phyloP scores from a whole-genome alignment of 2,888 invertebrate species.

The Eupeodes latifasciatus region DNA sequence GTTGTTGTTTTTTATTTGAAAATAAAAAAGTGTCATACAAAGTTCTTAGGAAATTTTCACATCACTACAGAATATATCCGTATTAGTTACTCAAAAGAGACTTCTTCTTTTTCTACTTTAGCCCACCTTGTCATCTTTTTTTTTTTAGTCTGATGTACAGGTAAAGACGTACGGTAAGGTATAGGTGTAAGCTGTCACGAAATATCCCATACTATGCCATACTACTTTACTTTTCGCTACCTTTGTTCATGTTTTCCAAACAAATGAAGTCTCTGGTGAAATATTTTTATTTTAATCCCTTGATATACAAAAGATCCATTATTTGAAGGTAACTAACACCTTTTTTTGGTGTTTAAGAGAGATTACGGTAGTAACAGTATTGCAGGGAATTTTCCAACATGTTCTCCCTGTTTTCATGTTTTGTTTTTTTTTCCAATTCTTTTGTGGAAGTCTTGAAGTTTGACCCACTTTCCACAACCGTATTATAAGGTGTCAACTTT shows the following conservation, averaged over 20 bases:
- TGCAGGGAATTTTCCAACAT: conserved; percentile 14
- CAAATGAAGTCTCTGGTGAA: conserved; percentile 7
- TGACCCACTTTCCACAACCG: conserved; percentile 52
- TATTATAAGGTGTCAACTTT: conserved; percentile 32
- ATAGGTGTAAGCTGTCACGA: neutral
- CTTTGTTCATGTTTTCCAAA: neutral
- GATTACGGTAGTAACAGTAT: conserved; percentile 7
- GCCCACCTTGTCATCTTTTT: neutral
- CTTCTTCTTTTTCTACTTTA: neutral
- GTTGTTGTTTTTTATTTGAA: neutral
- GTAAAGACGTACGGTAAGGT: neutral
- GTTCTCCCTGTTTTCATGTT: neutral
- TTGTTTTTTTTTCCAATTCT: neutral
- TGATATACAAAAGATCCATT: conserved; percentile 37
- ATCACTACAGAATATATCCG: neutral
- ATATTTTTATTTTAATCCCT: neutral
- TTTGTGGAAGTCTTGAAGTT: conserved; percentile 20
- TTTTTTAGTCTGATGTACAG: neutral
- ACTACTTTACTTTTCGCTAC: neutral
- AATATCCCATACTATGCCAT: neutral
- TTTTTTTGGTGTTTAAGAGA: conserved; percentile 4
- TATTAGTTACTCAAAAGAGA: conserved; percentile 19
- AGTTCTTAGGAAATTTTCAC: conserved; percentile 26
- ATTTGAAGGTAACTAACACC: conserved; percentile 26
- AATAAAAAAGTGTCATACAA: neutral